Conservation (phyloP, 2,113 vertebrate species). For the Cochlearius cochlearius region DNA sequence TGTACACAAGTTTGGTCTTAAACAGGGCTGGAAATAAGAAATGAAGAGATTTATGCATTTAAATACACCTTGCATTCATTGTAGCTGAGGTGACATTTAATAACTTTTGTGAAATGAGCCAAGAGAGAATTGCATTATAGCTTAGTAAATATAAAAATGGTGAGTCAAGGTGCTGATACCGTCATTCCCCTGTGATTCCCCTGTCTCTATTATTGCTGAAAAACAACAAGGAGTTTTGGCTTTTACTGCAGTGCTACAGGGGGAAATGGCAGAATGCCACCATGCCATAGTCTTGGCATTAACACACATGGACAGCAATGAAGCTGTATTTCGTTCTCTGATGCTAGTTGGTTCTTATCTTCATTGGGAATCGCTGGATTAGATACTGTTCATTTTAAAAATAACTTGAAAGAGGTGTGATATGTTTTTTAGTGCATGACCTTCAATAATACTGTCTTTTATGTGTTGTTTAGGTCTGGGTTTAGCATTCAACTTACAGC, state of each 20-base stretch:
- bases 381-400: background rate
- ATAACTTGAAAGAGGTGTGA: background rate
- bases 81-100: conserved; percentile 25
- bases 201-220: background rate
- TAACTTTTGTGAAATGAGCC: conserved; percentile 36
- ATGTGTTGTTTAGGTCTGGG: conserved; percentile 83
- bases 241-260: background rate
- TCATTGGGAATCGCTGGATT: background rate
- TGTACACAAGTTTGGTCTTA: background rate
- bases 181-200: background rate
- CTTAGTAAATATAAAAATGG: conserved; percentile 29
- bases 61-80: background rate
- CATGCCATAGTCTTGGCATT: background rate
- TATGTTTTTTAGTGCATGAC: background rate
- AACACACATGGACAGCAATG: background rate
- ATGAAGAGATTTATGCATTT: background rate
- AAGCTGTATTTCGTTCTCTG: background rate
- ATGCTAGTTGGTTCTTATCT: background rate
- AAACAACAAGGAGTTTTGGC: background rate
- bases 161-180: background rate
- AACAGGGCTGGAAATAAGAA: background rate
- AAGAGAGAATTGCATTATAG: background rate
- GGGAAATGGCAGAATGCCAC: background rate
- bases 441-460: conserved; percentile 38
- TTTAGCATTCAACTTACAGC: conserved; percentile 96